Evolutionary conservation across 37 sponge, comb jelly and placozoan genomes (phyloP).

Genomic region (Aplysina aerophoba): DNA sequence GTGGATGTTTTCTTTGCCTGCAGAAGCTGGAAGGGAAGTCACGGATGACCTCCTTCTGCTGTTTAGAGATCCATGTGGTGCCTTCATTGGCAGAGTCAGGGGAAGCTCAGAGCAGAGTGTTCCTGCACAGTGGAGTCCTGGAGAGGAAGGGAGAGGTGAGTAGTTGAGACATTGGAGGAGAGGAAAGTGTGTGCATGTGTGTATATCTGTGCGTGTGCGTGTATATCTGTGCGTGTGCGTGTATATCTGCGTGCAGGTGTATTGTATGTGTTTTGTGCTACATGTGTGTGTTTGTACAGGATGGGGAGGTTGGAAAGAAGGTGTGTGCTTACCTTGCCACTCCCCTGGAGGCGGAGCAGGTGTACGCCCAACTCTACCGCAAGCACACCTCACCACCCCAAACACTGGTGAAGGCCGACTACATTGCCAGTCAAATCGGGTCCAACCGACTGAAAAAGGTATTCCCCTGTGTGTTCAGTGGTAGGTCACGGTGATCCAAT

Average conservation of each 20-base stretch:
- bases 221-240: background rate
- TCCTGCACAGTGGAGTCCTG: conserved; percentile 63
- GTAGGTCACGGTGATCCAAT: background rate
- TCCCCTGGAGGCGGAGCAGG: conserved; percentile 79
- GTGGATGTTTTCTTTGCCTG: background rate
- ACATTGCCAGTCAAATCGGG: conserved; percentile 72
- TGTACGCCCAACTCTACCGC: conserved; percentile 68
- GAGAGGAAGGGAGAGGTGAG: conserved; percentile 61
- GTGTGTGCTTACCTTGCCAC: conserved; percentile 79
- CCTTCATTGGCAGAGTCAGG: background rate
- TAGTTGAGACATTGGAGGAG: background rate
- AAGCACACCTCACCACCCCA: conserved; percentile 68
- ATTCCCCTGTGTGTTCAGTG: too few relatives aligned
- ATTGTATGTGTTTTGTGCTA: too few relatives aligned
- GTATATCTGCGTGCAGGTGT: background rate
- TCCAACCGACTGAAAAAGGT: conserved; percentile 87
- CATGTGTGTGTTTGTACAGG: conserved; percentile 22
- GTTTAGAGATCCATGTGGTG: conserved; percentile 73
- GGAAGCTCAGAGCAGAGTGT: conserved; percentile 48
- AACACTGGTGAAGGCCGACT: conserved; percentile 46
- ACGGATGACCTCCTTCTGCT: conserved; percentile 59
- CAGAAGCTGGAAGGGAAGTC: conserved; percentile 59
- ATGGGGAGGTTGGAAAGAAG: conserved; percentile 59
- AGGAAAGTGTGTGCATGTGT: background rate
- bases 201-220: conserved; percentile 4